phyloP scores from a whole-genome alignment of 2,113 vertebrate genomes.

The Onychorhynchus coronatus region DNA sequence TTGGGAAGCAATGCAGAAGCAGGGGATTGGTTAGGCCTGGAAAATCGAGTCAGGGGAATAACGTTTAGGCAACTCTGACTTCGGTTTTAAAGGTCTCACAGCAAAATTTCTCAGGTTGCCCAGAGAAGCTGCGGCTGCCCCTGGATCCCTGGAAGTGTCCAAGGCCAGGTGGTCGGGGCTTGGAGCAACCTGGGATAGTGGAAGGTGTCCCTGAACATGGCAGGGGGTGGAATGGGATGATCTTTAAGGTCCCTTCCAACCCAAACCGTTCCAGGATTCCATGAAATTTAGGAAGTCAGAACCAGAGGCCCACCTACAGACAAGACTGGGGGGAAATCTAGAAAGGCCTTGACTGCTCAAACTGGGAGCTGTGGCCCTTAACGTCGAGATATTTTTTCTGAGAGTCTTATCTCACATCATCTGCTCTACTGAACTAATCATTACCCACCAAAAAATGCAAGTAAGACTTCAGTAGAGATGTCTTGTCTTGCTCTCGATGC shows the following conservation, averaged over 20 bases:
- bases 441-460: background rate
- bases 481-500: background rate
- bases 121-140: background rate
- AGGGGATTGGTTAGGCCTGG: background rate
- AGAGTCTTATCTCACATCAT: background rate
- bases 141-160: background rate
- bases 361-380: background rate
- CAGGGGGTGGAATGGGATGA: fast-evolving
- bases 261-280: background rate
- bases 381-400: background rate
- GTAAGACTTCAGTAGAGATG: background rate
- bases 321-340: background rate
- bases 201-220: background rate
- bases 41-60: background rate
- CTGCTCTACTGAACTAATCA: background rate
- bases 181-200: fast-evolving
- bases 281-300: background rate
- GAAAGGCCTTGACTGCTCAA: background rate
- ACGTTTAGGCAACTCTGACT: background rate
- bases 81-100: background rate
- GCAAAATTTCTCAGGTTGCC: background rate
- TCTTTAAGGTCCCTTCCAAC: background rate
- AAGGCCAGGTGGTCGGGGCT: fast-evolving
- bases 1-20: background rate
- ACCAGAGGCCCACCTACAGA: background rate